These are phyloP conservation scores for Lacerta agilis DNA, from an alignment of 2,797 vertebrate genomes.

Conservation along the genomic window DNA sequence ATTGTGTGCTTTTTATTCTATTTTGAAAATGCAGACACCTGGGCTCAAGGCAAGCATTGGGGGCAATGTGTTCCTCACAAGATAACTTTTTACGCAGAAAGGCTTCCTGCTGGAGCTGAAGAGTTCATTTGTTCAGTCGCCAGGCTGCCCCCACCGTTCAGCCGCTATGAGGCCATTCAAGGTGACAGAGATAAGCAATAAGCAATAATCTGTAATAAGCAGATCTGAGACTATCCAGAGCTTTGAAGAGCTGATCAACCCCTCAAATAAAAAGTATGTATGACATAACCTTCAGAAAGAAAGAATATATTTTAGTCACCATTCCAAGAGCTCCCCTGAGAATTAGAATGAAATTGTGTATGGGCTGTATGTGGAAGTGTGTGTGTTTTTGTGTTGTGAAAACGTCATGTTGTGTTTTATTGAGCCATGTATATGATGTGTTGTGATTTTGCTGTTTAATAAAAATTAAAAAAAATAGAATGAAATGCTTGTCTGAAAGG, in stretches of 20 bases:
- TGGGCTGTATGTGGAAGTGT: too few species aligned
- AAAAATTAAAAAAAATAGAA: too few species aligned
- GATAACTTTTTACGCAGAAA: neutral
- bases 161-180: neutral
- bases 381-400: too few species aligned
- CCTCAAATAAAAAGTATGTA: conserved; percentile 12
- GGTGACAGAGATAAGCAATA: conserved; percentile 38
- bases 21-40: neutral
- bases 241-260: conserved; percentile 40
- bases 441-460: too few species aligned
- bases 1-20: neutral
- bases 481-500: too few species aligned
- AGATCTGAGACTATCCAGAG: conserved; percentile 25
- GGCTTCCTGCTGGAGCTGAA: neutral
- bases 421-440: too few species aligned
- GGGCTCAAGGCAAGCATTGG: neutral
- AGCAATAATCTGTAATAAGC: conserved; percentile 23
- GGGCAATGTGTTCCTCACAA: neutral
- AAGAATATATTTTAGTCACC: conserved; percentile 31
- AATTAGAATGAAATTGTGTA: conserved; percentile 4
- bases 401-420: too few species aligned
- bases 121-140: conserved; percentile 24
- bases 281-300: conserved; percentile 26
- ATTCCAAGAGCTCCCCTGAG: conserved; percentile 10
- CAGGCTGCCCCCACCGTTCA: neutral